phyloP scores from a whole-genome alignment of 2,888 invertebrate genomes.

The Stictocephala bisonia region DNA sequence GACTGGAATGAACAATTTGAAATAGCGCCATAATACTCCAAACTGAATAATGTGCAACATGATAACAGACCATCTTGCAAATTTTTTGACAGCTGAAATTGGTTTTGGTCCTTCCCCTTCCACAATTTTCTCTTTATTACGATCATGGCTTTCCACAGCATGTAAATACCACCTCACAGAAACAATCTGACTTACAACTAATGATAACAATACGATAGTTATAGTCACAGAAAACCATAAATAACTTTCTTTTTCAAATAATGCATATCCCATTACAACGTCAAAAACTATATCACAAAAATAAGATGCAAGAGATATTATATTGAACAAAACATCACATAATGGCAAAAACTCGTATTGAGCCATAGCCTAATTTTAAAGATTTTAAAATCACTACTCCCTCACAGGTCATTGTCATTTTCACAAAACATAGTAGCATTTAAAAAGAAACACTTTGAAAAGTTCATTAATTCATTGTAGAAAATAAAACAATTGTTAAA shows the following conservation, averaged over 20 bases:
- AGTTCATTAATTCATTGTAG: background rate
- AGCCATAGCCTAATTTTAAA: slow-evolving; percentile 44
- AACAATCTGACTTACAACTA: slow-evolving; percentile 78
- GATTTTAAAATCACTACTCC: background rate
- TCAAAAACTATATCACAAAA: slow-evolving; percentile 94
- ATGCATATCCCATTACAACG: slow-evolving; percentile 85
- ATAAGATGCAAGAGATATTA: slow-evolving; percentile 88
- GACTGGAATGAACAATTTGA: slow-evolving; percentile 85
- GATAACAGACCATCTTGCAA: slow-evolving; percentile 53
- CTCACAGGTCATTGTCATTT: slow-evolving; percentile 32
- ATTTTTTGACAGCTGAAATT: slow-evolving; percentile 49
- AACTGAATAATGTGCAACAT: slow-evolving; percentile 75
- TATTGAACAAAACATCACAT: slow-evolving; percentile 92
- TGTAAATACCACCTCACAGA: slow-evolving; percentile 81
- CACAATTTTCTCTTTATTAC: slow-evolving; percentile 54
- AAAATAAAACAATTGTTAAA: background rate
- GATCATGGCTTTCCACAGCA: slow-evolving; percentile 53
- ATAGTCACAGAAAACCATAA: slow-evolving; percentile 77
- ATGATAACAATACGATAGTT: slow-evolving; percentile 77
- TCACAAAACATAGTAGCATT: slow-evolving; percentile 27
- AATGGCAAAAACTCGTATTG: slow-evolving; percentile 83
- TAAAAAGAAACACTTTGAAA: background rate
- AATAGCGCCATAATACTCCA: slow-evolving; percentile 81
- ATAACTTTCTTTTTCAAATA: slow-evolving; percentile 75
- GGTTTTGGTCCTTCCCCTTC: slow-evolving; percentile 43